A percentile compares a stretch with the other conserved stretches of the same genome.
Evolutionary conservation across 1,140 invertebrate species (phyloP).

Genomic region (Anthonomus grandis): DNA sequence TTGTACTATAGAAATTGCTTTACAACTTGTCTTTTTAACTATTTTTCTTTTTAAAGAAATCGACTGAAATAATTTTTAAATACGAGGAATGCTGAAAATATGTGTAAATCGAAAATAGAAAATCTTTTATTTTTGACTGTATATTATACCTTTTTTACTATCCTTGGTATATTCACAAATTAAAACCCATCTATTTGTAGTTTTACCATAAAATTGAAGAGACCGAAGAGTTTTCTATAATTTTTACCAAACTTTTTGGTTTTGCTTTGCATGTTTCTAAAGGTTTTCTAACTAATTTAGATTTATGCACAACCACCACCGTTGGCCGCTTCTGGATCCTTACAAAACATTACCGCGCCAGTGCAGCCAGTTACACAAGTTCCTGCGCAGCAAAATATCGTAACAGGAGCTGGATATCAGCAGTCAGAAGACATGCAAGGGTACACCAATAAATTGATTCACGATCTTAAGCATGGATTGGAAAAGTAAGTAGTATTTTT

Average conservation of each 20-base stretch:
- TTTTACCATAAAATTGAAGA: too few species aligned
- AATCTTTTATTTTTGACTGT: too few species aligned
- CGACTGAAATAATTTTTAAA: too few species aligned
- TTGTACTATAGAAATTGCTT: too few species aligned
- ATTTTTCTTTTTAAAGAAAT: too few species aligned
- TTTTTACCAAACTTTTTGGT: background rate
- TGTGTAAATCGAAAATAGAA: too few species aligned
- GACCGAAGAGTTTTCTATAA: too few species aligned
- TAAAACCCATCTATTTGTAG: too few species aligned
- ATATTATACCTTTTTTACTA: too few species aligned
- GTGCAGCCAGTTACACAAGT: conserved; percentile 8
- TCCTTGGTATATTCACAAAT: too few species aligned
- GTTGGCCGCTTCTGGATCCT: conserved; percentile 32
- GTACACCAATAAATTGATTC: conserved; percentile 27
- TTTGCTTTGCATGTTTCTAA: background rate
- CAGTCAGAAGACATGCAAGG: conserved; percentile 23
- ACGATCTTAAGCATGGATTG: conserved; percentile 32
- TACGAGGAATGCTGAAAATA: too few species aligned
- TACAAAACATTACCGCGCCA: conserved; percentile 31
- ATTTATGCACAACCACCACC: conserved; percentile 12
- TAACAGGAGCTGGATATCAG: background rate
- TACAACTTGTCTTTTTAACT: too few species aligned
- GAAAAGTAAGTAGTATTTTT: conserved; percentile 26
- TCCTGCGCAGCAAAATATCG: background rate
- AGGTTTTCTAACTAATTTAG: conserved; percentile 13